phyloP scores from a whole-genome alignment of 2,888 invertebrate species.

The Pycnomerus fuliginosus region DNA sequence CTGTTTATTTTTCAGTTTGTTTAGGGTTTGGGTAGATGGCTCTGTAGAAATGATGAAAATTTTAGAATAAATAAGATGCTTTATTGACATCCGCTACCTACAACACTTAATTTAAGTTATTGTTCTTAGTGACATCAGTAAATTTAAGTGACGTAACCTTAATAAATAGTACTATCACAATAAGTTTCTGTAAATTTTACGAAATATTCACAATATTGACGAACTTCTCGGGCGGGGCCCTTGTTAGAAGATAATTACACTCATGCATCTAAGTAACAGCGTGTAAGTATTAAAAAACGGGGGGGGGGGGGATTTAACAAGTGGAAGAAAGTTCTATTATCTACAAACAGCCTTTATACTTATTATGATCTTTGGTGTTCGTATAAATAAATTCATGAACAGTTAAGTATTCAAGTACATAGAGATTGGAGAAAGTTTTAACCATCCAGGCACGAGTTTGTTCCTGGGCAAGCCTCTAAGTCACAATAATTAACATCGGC shows the following conservation, averaged over 20 bases:
- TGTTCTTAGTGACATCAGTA: conserved; percentile 22
- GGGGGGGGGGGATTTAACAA: too few relatives aligned
- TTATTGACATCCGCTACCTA: conserved; percentile 20
- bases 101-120: conserved; percentile 26
- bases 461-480: too few relatives aligned
- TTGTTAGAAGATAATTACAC: conserved; percentile 12
- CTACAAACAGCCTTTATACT: neutral
- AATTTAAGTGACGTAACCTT: conserved; percentile 15
- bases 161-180: conserved; percentile 24
- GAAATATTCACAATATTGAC: conserved; percentile 28
- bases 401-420: too few relatives aligned
- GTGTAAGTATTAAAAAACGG: too few relatives aligned
- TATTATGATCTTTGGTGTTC: too few relatives aligned
- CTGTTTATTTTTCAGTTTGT: too few relatives aligned
- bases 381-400: too few relatives aligned
- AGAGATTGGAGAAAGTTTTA: too few relatives aligned
- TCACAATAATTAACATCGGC: too few relatives aligned
- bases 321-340: neutral
- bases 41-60: too few relatives aligned
- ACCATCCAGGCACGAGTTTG: too few relatives aligned
- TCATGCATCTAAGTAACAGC: conserved; percentile 11
- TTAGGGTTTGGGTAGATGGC: too few relatives aligned
- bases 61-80: conserved; percentile 14
- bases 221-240: conserved; percentile 13
- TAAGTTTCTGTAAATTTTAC: conserved; percentile 25